Conservation (phyloP, 2,888 invertebrate genomes). For the Cacoxenus indagator region DNA sequence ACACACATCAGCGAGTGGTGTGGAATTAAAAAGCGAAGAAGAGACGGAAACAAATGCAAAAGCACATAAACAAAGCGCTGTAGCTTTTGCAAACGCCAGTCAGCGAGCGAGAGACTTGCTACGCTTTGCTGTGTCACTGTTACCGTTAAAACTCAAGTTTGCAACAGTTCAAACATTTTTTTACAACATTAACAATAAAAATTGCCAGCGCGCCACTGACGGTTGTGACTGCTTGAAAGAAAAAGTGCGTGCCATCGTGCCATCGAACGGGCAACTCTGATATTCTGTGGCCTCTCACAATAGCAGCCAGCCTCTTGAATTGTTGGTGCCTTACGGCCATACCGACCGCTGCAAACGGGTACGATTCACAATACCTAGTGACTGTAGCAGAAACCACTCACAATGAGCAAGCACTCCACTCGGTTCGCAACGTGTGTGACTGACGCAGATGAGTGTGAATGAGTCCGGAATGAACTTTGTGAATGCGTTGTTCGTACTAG, state of each 20-base stretch:
- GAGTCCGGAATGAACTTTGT: conserved; percentile 42
- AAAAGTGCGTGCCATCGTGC: background rate
- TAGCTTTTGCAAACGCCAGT: conserved; percentile 29
- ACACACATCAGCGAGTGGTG: background rate
- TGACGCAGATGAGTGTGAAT: conserved; percentile 49
- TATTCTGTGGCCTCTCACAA: no score
- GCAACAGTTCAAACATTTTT: conserved; percentile 70
- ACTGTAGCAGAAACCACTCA: no score
- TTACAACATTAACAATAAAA: conserved; percentile 42
- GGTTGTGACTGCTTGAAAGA: background rate
- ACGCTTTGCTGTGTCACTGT: conserved; percentile 59
- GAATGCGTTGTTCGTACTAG: conserved; percentile 60
- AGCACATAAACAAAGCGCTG: background rate
- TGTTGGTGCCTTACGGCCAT: no score
- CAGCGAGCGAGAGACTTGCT: conserved; percentile 46
- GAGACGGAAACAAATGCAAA: conserved; percentile 18
- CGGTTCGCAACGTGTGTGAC: background rate
- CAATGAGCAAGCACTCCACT: background rate
- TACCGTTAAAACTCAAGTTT: conserved; percentile 69
- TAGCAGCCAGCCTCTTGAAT: no score
- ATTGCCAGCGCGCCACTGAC: no score
- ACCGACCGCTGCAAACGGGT: no score
- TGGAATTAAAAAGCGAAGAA: background rate
- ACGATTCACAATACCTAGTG: background rate
- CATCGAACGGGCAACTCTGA: background rate